Conservation (phyloP, 2,888 invertebrate species). For the Ichneumoninae sp. region DNA sequence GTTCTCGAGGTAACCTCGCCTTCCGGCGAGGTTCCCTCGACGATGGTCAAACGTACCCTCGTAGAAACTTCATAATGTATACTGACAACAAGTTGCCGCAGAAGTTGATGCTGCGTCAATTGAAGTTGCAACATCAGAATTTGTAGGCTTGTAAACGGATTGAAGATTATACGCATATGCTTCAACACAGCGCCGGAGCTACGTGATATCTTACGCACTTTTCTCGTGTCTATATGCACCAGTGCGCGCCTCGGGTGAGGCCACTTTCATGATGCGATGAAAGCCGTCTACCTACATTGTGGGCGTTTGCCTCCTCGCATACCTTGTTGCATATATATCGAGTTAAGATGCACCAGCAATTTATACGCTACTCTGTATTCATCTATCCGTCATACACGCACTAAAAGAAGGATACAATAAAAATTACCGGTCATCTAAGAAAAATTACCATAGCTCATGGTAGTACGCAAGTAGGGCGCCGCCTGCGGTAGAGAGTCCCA, state of each 20-base stretch:
- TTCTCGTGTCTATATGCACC: conserved; percentile 27
- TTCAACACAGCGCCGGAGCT: not conserved
- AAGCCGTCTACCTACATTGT: conserved; percentile 81
- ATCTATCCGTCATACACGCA: not conserved
- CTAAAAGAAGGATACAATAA: too few species aligned
- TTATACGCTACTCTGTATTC: not conserved
- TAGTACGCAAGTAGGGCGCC: too few species aligned
- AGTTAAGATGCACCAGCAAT: not conserved
- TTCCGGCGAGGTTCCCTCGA: conserved; percentile 3
- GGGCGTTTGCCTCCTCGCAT: conserved; percentile 64
- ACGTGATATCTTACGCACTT: conserved; percentile 30
- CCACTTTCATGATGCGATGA: conserved; percentile 76
- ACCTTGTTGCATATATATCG: conserved; percentile 2
- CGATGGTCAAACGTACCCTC: conserved; percentile 23
- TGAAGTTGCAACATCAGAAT: not conserved
- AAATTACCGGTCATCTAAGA: too few species aligned
- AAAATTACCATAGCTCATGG: too few species aligned
- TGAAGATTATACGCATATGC: not conserved
- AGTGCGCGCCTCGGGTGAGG: conserved; percentile 58
- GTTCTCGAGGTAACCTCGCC: conserved; percentile 3
- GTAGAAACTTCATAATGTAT: conserved; percentile 31
- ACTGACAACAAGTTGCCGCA: conserved; percentile 10
- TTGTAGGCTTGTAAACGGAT: not conserved
- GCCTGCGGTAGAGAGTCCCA: too few species aligned
- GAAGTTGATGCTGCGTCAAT: not conserved